Evolutionary conservation across 2,888 invertebrate genomes (phyloP).

Genomic region (Lasioglossum oenotherae): DNA sequence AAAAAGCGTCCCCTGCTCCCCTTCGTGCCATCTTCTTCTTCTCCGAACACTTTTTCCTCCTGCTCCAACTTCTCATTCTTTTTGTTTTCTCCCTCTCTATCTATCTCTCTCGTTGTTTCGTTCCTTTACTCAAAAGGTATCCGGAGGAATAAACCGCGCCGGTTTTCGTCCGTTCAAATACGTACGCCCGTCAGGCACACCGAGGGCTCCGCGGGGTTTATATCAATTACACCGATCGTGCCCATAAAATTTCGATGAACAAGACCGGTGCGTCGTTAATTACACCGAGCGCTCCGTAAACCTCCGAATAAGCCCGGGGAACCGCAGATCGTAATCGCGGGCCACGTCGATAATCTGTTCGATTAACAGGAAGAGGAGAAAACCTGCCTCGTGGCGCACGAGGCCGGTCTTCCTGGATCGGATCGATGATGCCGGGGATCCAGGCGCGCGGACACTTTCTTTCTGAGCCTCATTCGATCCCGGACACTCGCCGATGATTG

Average conservation of each 20-base stretch:
- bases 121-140: constrained; percentile 19
- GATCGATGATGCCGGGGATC: constrained; percentile 10
- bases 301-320: constrained; percentile 48
- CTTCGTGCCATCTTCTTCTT: neutral
- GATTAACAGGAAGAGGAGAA: constrained; percentile 42
- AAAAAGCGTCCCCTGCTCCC: constrained; percentile 55
- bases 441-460: constrained; percentile 17
- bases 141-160: constrained; percentile 18
- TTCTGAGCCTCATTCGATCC: neutral
- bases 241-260: constrained; percentile 68
- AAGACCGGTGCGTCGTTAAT: constrained; percentile 65
- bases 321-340: constrained; percentile 55
- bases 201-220: constrained; percentile 53
- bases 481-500: neutral
- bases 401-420: neutral
- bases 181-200: constrained; percentile 36
- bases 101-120: neutral
- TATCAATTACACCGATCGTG: constrained; percentile 72
- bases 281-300: constrained; percentile 51
- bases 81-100: neutral
- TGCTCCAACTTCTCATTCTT: neutral
- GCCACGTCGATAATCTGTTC: constrained; percentile 50
- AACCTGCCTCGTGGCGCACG: neutral
- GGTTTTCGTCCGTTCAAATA: constrained; percentile 32
- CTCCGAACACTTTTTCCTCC: neutral